Conservation (phyloP, 92 coral and sea anemone genomes). For the Zoanthus sociatus region DNA sequence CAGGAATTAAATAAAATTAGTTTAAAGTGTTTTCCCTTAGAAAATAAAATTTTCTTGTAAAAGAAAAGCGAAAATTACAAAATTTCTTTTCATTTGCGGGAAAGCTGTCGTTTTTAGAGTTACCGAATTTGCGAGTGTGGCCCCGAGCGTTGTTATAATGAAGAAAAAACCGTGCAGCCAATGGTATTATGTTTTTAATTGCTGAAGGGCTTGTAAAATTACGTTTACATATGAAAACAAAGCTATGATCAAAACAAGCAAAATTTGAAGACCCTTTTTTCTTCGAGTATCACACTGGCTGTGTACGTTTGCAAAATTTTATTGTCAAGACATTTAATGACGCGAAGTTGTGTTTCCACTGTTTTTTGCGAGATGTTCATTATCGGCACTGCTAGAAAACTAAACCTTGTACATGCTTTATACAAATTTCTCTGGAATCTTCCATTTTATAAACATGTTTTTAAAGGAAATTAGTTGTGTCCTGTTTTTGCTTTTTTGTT, state of each 20-base stretch:
- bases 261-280: background rate
- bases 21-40: background rate
- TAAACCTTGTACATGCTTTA: background rate
- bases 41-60: background rate
- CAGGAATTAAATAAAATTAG: background rate
- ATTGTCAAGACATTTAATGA: background rate
- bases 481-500: background rate
- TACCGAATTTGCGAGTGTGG: background rate
- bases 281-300: background rate
- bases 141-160: background rate
- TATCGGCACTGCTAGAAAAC: background rate
- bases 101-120: background rate
- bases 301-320: background rate
- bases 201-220: background rate
- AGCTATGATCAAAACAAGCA: background rate
- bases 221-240: background rate
- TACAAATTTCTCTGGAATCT: background rate
- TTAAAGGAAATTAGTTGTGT: background rate
- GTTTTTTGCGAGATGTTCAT: background rate
- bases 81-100: background rate
- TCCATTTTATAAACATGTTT: background rate
- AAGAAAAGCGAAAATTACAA: background rate
- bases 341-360: background rate
- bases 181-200: background rate
- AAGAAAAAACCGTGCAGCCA: background rate